Evolutionary conservation across 2,888 invertebrate genomes (phyloP).

Genomic region (Hemicrepidius hirtus): DNA sequence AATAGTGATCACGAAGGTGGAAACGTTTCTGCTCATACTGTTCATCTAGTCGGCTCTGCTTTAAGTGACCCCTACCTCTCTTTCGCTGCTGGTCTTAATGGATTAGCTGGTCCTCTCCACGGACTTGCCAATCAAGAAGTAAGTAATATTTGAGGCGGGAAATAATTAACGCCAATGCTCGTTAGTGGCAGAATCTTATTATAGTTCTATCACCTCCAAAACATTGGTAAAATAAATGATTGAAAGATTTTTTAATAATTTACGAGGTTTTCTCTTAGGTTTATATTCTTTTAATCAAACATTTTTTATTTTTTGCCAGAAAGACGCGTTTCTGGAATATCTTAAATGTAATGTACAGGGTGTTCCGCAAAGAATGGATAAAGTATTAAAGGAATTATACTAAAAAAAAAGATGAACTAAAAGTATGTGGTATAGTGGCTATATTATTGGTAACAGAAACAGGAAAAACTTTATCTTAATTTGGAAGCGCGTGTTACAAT

Average conservation of each 20-base stretch:
- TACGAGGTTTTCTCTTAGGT: background rate
- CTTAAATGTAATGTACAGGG: no score
- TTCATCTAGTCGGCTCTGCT: slow-evolving; percentile 95
- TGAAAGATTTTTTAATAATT: background rate
- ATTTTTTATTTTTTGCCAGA: no score
- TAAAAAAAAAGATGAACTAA: no score
- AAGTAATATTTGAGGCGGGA: slow-evolving; percentile 48
- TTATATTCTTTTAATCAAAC: background rate
- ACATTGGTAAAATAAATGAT: slow-evolving; percentile 55
- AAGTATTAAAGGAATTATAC: no score
- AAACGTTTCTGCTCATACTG: slow-evolving; percentile 96
- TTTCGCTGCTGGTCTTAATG: slow-evolving; percentile 94
- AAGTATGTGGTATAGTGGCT: no score
- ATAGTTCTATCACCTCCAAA: slow-evolving; percentile 57
- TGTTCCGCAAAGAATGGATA: no score
- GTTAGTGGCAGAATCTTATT: slow-evolving; percentile 53
- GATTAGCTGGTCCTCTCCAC: slow-evolving; percentile 95
- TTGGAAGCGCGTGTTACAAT: no score
- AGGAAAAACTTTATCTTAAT: no score
- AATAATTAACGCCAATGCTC: slow-evolving; percentile 50
- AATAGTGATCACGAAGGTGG: slow-evolving; percentile 96
- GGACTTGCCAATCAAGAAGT: slow-evolving; percentile 96
- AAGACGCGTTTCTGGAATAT: no score
- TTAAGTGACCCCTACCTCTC: slow-evolving; percentile 95
- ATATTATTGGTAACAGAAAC: no score